Evolutionary conservation across 2,797 vertebrate genomes (phyloP), one percentile per base, ranked within the genome.

Genomic region (Parotocinclus haroldoi): DNA sequence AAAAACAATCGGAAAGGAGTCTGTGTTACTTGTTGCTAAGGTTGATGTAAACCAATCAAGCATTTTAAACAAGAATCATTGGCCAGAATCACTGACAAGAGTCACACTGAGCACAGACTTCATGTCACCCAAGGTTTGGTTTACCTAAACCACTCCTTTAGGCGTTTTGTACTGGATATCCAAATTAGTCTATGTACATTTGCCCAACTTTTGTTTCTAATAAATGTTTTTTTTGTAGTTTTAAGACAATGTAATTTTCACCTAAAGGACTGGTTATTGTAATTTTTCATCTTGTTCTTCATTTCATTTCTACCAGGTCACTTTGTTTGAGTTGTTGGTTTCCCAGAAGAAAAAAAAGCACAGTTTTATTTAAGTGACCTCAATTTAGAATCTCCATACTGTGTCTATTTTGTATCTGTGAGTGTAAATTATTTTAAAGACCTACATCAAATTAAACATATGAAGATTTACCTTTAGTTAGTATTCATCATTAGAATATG

Each of bases 311-410:
- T 90, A 89, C 89, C 90, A 93, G 95, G 95, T 98, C 97, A 98
- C 96, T 97, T 96, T 91, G 89, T 92, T 90, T 95, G 83, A 88
- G 89, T 87, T 91, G 91, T 91, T 87, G 83, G 84, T 50, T 87
- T 83, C 27, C 27, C 27, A 73, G 19, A 51, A 86, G 85, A 90
- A 84, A 89, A 90, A 85, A 83, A 83, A 80, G 62, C 81, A 84
- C 92, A 94, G 84, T 85, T 90, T 92, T 88, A 95, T 93, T 91
- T 89, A 95, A 94, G 95, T 98, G 96, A 96, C 95, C 95, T 95
- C 90, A 92, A 88, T 90, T 91, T 90, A 85, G 89, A 91, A 91
- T 96, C 95, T 98, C 93, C 97, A 99, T 96, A 99, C 96, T 98
- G 96, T 99, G 96, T 97, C 92, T 87, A 84, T 11, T 27, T 27